Evolutionary conservation across 2,113 vertebrate species (phyloP), one percentile per base, ranked within the genome.

Genomic region (Platichthys stellatus): DNA sequence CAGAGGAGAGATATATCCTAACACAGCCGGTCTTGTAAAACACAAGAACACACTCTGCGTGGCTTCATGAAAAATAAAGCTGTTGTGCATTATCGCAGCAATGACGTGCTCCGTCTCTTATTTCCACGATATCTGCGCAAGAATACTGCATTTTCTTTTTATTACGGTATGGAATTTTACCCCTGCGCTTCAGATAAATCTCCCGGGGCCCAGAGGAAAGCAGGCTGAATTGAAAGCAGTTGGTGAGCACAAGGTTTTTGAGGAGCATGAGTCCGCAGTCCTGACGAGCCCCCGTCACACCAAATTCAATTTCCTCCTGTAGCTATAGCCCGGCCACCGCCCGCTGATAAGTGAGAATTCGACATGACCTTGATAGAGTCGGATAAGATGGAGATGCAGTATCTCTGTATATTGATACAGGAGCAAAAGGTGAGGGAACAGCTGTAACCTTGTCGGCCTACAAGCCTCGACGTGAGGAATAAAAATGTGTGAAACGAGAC

Each of bases 221-320:
- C 71, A 3, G 72, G 59, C 24, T 53, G 69, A 78, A 84, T 62
- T 69, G 77, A 83, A 82, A 74, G 69, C 83, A 57, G 57, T 58
- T 53, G 1, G 65, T 73, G 81, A 66, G 62, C 28, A 53, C 28
- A 23, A 38, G 54, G 53, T 75, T 86, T 81, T 60, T 31, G 57
- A 78, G 59, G 61, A 58, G 57, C 62, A 28, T 11, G 59, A 81
- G 68, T 82, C 69, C 63, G 63, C 62, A 85, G 80, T 67, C 62
- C 65, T 63, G 70, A 88, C 80, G 78, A 67, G 85, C 75, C 84
- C 77, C 74, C 63, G 76, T 86, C 81, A 76, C 75, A 72, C 63
- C 81, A 77, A 92, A 92, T 90, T 90, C 82, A 88, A 90, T 90
- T 91, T 91, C 81, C 85, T 84, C 51, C 81, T 76, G 71, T 75